Conservation (phyloP, 2,888 invertebrate species). For the Gymnocheta viridis region DNA sequence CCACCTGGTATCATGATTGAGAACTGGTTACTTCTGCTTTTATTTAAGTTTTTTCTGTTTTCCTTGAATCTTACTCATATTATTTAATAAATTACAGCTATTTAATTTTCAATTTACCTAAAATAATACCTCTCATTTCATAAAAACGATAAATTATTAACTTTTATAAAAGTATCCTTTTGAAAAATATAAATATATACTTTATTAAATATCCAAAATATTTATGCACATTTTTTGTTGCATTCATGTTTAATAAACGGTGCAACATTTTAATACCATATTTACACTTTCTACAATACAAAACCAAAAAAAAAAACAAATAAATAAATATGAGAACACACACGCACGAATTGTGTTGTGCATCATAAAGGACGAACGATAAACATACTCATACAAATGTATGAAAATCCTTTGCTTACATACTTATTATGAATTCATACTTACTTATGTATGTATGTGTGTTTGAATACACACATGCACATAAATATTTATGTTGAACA, state of each 20-base stretch:
- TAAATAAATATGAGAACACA: too few relatives aligned
- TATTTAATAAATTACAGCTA: too few relatives aligned
- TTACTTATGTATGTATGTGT: background rate
- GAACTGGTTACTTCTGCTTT: too few relatives aligned
- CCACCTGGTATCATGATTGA: too few relatives aligned
- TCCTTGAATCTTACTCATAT: too few relatives aligned
- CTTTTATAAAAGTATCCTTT: background rate
- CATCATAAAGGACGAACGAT: slow-evolving; percentile 11
- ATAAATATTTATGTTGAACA: background rate
- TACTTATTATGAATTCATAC: background rate
- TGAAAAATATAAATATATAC: background rate
- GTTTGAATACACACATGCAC: background rate
- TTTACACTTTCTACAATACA: slow-evolving; percentile 74
- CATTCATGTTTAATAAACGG: slow-evolving; percentile 64
- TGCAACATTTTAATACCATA: slow-evolving; percentile 80
- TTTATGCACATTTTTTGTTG: slow-evolving; percentile 1
- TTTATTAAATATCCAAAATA: background rate
- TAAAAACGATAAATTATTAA: background rate
- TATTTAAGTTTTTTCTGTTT: too few relatives aligned
- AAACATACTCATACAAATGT: background rate
- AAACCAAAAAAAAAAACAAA: background rate
- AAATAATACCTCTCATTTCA: too few relatives aligned
- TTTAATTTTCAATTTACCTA: too few relatives aligned
- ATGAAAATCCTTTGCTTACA: background rate
- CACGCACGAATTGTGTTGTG: background rate